Conservation (phyloP, 2,888 invertebrate species). For the Scaptodrosophila latifasciaeformis region DNA sequence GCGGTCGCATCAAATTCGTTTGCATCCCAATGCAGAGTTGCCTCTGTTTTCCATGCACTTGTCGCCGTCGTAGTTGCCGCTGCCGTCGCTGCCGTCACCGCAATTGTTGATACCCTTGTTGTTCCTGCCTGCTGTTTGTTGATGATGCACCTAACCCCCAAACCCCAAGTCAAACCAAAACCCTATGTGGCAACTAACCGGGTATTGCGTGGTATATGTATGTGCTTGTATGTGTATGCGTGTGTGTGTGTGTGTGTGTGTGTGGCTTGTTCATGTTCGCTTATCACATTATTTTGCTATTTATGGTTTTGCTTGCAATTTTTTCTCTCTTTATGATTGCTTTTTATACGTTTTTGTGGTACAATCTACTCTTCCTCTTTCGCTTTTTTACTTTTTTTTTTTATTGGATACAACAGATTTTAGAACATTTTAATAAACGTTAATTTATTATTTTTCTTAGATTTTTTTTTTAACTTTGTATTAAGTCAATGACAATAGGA, state of each 20-base stretch:
- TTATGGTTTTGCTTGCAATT: slow-evolving; percentile 52
- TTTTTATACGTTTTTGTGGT: neutral
- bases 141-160: slow-evolving; percentile 27
- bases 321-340: slow-evolving; percentile 16
- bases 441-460: too few relatives aligned
- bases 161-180: too few relatives aligned
- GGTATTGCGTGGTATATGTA: neutral
- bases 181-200: slow-evolving; percentile 31
- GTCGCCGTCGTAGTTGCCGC: slow-evolving; percentile 19
- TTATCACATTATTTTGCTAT: slow-evolving; percentile 58
- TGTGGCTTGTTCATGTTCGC: slow-evolving; percentile 42
- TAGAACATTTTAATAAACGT: too few relatives aligned
- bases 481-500: too few relatives aligned
- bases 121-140: slow-evolving; percentile 7
- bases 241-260: slow-evolving; percentile 11
- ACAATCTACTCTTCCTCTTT: too few relatives aligned
- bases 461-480: too few relatives aligned
- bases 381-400: slow-evolving; percentile 1
- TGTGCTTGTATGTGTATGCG: neutral
- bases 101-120: slow-evolving; percentile 7
- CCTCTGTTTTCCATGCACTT: slow-evolving; percentile 29
- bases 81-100: neutral
- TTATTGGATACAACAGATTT: too few relatives aligned
- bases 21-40: slow-evolving; percentile 27
- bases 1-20: slow-evolving; percentile 41